These are phyloP conservation scores for Heterodera filipjevi DNA, from an alignment of 2,888 invertebrate species.

Conservation along the genomic window DNA sequence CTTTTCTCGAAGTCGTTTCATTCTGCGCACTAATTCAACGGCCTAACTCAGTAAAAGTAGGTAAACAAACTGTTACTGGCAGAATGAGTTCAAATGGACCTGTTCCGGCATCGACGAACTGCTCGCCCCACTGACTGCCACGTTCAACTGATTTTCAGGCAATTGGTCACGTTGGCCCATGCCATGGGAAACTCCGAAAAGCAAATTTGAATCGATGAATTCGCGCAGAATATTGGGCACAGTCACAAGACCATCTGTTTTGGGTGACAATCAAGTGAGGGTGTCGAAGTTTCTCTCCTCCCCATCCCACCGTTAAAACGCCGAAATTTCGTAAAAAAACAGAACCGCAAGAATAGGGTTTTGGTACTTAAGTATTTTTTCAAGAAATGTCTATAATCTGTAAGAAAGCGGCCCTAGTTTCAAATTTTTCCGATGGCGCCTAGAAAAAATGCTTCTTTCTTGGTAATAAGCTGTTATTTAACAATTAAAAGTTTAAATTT, in stretches of 20 bases:
- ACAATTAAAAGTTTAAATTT: no score
- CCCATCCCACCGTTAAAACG: no score
- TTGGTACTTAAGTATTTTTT: no score
- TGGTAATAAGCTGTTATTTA: no score
- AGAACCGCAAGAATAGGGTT: no score
- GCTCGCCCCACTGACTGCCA: constrained; percentile 54
- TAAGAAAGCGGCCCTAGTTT: no score
- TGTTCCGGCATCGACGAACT: constrained; percentile 53
- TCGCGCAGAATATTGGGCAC: constrained; percentile 64
- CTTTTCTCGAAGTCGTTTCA: constrained; percentile 48
- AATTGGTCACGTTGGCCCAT: constrained; percentile 59
- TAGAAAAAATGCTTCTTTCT: no score
- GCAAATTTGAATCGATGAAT: constrained; percentile 47
- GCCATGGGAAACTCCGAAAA: constrained; percentile 52
- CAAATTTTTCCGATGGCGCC: no score
- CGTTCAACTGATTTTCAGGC: constrained; percentile 58
- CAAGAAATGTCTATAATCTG: no score
- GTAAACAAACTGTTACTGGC: no score
- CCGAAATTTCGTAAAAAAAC: no score
- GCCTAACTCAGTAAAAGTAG: constrained; percentile 41
- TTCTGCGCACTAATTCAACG: constrained; percentile 50
- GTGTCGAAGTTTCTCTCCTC: no score
- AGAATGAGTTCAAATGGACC: constrained; percentile 23
- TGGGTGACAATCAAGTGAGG: background rate
- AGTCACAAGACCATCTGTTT: constrained; percentile 56